Evolutionary conservation across 2,888 invertebrate species (phyloP).

Genomic region (Cordilura impudica): DNA sequence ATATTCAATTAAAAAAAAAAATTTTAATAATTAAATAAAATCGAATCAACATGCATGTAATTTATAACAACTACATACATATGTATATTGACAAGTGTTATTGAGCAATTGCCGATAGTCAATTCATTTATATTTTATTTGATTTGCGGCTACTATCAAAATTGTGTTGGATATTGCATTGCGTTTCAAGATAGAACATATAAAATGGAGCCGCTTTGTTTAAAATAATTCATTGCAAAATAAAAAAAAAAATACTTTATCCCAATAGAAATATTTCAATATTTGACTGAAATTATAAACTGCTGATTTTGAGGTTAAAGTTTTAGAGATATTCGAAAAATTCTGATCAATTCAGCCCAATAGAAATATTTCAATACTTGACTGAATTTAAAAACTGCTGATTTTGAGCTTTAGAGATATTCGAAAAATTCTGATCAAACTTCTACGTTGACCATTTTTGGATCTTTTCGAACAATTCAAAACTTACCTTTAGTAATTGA

Average conservation of each 20-base stretch:
- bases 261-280: too few relatives aligned
- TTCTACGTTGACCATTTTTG: too few relatives aligned
- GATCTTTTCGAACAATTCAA: too few relatives aligned
- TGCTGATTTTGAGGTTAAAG: too few relatives aligned
- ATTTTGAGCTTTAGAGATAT: too few relatives aligned
- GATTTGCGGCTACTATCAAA: not conserved
- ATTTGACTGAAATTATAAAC: too few relatives aligned
- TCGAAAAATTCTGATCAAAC: too few relatives aligned
- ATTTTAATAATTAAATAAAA: not conserved
- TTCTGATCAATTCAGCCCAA: too few relatives aligned
- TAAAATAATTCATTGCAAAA: not conserved
- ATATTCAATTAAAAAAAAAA: not conserved
- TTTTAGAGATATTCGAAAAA: too few relatives aligned
- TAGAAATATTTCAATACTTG: too few relatives aligned
- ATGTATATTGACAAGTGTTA: slow-evolving; percentile 35
- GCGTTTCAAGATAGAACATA: not conserved
- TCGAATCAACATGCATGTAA: not conserved
- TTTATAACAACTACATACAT: slow-evolving; percentile 17
- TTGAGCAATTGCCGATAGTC: slow-evolving; percentile 24
- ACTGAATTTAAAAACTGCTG: too few relatives aligned
- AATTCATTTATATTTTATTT: not conserved
- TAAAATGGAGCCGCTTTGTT: not conserved
- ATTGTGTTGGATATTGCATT: not conserved
- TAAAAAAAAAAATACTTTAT: too few relatives aligned
- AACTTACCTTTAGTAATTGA: slow-evolving; percentile 66